Evolutionary conservation across 2,113 vertebrate genomes (phyloP).

Genomic region (Sylvia atricapilla): DNA sequence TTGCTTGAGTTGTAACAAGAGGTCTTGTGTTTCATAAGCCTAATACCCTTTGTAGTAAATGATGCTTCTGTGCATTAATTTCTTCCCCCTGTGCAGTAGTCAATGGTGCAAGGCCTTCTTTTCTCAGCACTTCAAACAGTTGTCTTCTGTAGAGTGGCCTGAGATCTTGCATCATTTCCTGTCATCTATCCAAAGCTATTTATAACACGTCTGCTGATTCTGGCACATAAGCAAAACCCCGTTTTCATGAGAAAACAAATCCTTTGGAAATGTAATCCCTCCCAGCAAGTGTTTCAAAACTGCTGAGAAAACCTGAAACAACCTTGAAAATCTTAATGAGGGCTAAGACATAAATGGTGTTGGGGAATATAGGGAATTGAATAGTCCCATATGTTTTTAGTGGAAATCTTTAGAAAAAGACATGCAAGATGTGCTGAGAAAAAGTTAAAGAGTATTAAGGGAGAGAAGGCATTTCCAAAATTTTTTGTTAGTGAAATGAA

Average conservation of each 20-base stretch:
- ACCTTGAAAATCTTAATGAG: not conserved
- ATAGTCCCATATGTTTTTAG: not conserved
- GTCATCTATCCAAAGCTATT: slow-evolving; percentile 53
- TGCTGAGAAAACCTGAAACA: not conserved
- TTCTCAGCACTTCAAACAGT: slow-evolving; percentile 14
- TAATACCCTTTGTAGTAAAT: not conserved
- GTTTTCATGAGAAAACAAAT: slow-evolving; percentile 32
- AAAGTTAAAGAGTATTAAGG: not conserved
- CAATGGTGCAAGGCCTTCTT: not conserved
- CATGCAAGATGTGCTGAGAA: not conserved
- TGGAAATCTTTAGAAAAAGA: not conserved
- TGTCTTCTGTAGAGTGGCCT: slow-evolving; percentile 18
- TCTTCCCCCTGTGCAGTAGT: not conserved
- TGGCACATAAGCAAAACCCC: slow-evolving; percentile 4
- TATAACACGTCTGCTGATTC: slow-evolving; percentile 30
- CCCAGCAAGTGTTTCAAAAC: not conserved
- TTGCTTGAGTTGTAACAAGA: not conserved
- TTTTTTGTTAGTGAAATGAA: not conserved
- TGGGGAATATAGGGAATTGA: not conserved
- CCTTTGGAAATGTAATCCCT: not conserved
- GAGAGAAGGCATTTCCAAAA: not conserved
- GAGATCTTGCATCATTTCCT: slow-evolving; percentile 55
- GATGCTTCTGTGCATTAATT: not conserved
- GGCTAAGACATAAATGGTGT: not conserved
- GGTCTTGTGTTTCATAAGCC: not conserved